Evolutionary conservation across 92 coral and sea anemone genomes (phyloP), one percentile per base, ranked within the genome.

Genomic region (Palythoa caribaeorum): DNA sequence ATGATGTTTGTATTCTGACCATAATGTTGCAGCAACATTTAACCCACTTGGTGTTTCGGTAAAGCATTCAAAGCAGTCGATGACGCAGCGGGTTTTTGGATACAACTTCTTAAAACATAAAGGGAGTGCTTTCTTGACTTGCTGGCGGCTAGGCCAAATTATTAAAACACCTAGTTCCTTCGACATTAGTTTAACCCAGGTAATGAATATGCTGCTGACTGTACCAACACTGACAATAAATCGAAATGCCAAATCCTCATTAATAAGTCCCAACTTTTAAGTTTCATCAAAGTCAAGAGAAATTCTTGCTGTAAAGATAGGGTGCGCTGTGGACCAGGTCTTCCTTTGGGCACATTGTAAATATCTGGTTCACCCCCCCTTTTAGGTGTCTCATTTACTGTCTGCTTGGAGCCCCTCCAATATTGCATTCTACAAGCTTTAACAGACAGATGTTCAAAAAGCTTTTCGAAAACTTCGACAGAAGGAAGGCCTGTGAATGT

Each of bases 1-100:
- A 44, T 92, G 93, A 38, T 92, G 92, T 66, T 92, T 92, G 48
- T 92, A 92, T 57, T 92, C 93, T 28, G 28, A 38, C 91, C 93
- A 92, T 19, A 90, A 78, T 13, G 94, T 83, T 28, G 95, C 95
- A 65, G 92, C 95, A 17, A 91, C 57, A 48, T 91, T 84, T 52
- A 91, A 83, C 40, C 90, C 90, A 86, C 93, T 80, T 1, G 93
- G 28, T 28, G 28, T 28, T 28, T 28, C 28, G 28, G 28, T 28
- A 28, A 28, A 28, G 55, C 93, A 91, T 78, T 93, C 91, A 47
- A 88, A 91, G 70, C 94, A 93, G 83, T 91, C 92, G 47, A 93
- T 89, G 5, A 93, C 76, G 50, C 88, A 88, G 44, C 92, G 86
- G 38, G 83, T 90, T 63, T 92, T 92, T 66, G 93, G 93, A 51